phyloP scores from a whole-genome alignment of 1,140 invertebrate species.

The Calosoma granatense region DNA sequence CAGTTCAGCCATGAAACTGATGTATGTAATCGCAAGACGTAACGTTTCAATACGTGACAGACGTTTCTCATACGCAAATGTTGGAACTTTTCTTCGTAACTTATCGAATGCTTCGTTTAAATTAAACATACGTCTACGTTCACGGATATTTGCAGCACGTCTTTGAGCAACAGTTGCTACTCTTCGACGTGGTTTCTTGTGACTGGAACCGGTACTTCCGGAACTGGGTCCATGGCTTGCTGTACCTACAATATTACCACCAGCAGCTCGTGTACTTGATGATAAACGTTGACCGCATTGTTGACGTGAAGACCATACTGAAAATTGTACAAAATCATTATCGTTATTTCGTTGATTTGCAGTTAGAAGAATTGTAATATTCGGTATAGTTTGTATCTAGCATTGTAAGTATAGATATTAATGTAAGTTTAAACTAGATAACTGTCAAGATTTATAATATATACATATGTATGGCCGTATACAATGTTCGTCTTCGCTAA shows the following conservation, averaged over 20 bases:
- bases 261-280: conserved; percentile 21
- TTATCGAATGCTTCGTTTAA: conserved; percentile 96
- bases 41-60: conserved; percentile 96
- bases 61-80: conserved; percentile 97
- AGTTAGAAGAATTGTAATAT: no score
- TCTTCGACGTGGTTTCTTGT: conserved; percentile 72
- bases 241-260: conserved; percentile 12
- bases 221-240: conserved; percentile 18
- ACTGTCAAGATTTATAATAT: no score
- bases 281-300: conserved; percentile 36
- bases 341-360: no score
- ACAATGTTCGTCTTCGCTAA: no score
- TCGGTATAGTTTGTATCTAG: no score
- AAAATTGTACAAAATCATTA: conserved; percentile 9
- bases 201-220: conserved; percentile 26
- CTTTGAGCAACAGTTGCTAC: conserved; percentile 84
- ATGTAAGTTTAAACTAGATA: no score
- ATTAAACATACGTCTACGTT: conserved; percentile 92
- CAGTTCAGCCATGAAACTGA: conserved; percentile 92
- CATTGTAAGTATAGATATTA: no score
- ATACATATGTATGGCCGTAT: no score
- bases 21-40: conserved; percentile 94
- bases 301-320: conserved; percentile 35
- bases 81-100: conserved; percentile 86
- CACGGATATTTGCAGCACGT: conserved; percentile 87